A percentile compares a stretch with the other conserved stretches of the same genome.
Conservation (phyloP, 2,113 vertebrate genomes). For the Protomyctophum bolini region DNA sequence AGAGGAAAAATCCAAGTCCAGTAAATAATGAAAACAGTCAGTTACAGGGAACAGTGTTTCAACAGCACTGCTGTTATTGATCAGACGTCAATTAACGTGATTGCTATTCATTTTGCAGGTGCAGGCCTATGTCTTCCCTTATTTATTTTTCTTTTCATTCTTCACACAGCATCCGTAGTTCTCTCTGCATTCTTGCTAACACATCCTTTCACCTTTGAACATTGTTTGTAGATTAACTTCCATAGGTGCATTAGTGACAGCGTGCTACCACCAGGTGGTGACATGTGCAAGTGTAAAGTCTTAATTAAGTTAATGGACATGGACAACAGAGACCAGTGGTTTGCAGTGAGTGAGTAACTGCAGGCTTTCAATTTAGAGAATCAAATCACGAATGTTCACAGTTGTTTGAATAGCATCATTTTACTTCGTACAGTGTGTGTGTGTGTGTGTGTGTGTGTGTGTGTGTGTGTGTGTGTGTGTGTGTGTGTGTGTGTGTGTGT, state of each 20-base stretch:
- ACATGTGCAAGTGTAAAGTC: conserved; percentile 75
- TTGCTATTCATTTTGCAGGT: background rate
- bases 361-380: background rate
- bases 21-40: background rate
- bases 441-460: conserved; percentile 10
- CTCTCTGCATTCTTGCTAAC: conserved; percentile 1
- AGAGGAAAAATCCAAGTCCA: background rate
- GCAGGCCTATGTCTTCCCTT: background rate
- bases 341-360: conserved; percentile 1
- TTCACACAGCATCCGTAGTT: conserved; percentile 15
- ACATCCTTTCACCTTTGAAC: background rate
- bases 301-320: conserved; percentile 72
- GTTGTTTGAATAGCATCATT: conserved; percentile 11
- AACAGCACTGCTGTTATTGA: background rate
- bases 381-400: conserved; percentile 5
- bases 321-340: conserved; percentile 16
- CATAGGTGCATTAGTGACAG: conserved; percentile 52
- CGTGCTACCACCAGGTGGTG: conserved; percentile 79
- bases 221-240: background rate
- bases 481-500: conserved; percentile 14
- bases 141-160: conserved; percentile 8
- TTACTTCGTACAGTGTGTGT: conserved; percentile 16
- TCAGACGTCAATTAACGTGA: background rate
- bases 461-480: conserved; percentile 1
- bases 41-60: background rate